Conservation (phyloP, 2,888 invertebrate species). For the Meteorus cinctellus region DNA sequence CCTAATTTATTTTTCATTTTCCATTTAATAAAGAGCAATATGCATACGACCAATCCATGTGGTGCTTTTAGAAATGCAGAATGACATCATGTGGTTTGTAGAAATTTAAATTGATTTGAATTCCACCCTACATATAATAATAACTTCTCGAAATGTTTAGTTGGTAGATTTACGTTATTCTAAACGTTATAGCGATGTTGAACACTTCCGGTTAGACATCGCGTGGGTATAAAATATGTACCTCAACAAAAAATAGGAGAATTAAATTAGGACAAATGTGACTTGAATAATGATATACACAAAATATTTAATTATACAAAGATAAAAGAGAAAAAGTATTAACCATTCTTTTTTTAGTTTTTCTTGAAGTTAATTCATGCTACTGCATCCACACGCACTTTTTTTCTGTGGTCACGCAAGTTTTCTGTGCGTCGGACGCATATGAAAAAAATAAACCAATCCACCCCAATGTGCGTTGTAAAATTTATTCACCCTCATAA, state of each 20-base stretch:
- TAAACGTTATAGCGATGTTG: no score
- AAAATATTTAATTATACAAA: not conserved
- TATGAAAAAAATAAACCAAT: constrained; percentile 54
- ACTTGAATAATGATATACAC: not conserved
- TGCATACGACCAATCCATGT: no score
- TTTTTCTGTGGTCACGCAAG: constrained; percentile 53
- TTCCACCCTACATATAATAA: no score
- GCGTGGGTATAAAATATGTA: no score
- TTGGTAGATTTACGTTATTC: no score
- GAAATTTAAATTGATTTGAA: no score
- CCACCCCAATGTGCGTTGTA: constrained; percentile 42
- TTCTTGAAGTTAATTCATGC: constrained; percentile 5
- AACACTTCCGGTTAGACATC: no score
- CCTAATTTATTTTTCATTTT: no score
- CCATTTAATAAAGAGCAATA: no score
- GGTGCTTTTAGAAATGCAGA: no score
- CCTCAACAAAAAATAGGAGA: not conserved
- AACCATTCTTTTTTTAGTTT: not conserved
- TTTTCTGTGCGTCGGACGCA: constrained; percentile 50
- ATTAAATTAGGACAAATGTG: not conserved
- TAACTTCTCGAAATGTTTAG: no score
- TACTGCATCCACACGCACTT: not conserved
- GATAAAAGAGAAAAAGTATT: not conserved
- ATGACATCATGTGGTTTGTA: no score
- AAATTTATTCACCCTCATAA: constrained; percentile 26